Evolutionary conservation across 2,113 vertebrate species (phyloP).

Genomic region (Pterocles gutturalis): DNA sequence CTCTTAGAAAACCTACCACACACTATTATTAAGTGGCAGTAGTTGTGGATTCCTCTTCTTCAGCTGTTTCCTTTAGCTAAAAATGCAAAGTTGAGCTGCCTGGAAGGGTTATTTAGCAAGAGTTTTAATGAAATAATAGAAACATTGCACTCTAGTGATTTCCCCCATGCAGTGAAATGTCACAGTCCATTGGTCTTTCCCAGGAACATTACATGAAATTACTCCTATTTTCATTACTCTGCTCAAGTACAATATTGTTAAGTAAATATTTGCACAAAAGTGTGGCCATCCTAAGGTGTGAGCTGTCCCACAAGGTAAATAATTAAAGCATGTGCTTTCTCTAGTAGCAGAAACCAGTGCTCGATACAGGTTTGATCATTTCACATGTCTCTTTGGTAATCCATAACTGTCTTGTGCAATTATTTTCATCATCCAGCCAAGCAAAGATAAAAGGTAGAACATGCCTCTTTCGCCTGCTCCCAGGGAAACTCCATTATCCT

Average conservation of each 20-base stretch:
- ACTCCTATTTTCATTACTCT: constrained; percentile 72
- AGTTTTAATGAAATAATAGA: constrained; percentile 71
- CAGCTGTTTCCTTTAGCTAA: constrained; percentile 37
- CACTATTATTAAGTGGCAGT: background rate
- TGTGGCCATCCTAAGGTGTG: constrained; percentile 66
- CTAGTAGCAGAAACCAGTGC: constrained; percentile 63
- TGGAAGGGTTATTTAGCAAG: constrained; percentile 45
- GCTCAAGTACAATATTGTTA: constrained; percentile 75
- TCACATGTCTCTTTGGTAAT: constrained; percentile 82
- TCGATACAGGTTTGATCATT: constrained; percentile 82
- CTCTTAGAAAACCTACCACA: background rate
- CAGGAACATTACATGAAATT: constrained; percentile 65
- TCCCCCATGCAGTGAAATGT: constrained; percentile 52
- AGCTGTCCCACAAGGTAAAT: constrained; percentile 78
- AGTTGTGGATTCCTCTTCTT: background rate
- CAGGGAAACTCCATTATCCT: constrained; percentile 80
- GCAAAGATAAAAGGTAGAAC: constrained; percentile 84
- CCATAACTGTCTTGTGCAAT: constrained; percentile 86
- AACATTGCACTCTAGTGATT: constrained; percentile 20
- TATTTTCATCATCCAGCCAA: constrained; percentile 78
- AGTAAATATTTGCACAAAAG: constrained; percentile 84
- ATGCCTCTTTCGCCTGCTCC: constrained; percentile 68
- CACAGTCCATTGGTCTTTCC: constrained; percentile 63
- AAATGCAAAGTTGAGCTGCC: constrained; percentile 9
- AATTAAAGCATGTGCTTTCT: constrained; percentile 78